Evolutionary conservation across 2,113 vertebrate species (phyloP), one percentile per base, ranked within the genome.

Genomic region (Dunckerocampus dactyliophorus): DNA sequence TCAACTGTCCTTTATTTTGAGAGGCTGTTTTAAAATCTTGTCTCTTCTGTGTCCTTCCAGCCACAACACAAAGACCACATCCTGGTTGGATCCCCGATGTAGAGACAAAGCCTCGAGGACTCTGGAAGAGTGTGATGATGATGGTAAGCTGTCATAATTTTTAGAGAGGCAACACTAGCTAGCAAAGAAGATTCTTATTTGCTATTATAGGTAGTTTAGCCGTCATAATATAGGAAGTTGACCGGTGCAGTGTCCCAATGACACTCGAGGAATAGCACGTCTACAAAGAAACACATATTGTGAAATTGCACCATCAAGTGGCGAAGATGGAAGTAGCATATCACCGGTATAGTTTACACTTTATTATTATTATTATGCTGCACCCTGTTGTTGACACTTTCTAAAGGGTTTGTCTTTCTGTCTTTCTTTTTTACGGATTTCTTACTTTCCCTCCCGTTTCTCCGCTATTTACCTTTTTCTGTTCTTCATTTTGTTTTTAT

Each of bases 51-150:
- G 63, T 77, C 55, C 58, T 87, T 88, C 65, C 81, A 99, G 97
- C 91, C 97, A 99, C 88, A 98, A 98, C 85, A 99, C 96, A 87
- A 98, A 99, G 91, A 99, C 97, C 73, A 99, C 97, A 69, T 98
- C 97, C 79, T 99, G 97, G 96, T 86, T 98, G 84, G 97, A 99
- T 88, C 97, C 97, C 83, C 94, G 97, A 88, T 97, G 94, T 89
- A 89, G 94, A 89, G 96, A 92, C 86, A 97, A 97, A 88, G 92
- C 92, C 82, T 91, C 92, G 78, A 94, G 98, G 86, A 93, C 95
- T 81, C 90, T 96, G 84, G 96, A 98, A 88, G 96, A 99, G 90
- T 98, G 97, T 89, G 96, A 98, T 72, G 97, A 98, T 71, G 96
- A 98, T 92, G 97, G 97, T 99, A 94, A 94, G 93, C 63, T 58